phyloP scores from a whole-genome alignment of 2,113 vertebrate species.

The Cololabis saira region DNA sequence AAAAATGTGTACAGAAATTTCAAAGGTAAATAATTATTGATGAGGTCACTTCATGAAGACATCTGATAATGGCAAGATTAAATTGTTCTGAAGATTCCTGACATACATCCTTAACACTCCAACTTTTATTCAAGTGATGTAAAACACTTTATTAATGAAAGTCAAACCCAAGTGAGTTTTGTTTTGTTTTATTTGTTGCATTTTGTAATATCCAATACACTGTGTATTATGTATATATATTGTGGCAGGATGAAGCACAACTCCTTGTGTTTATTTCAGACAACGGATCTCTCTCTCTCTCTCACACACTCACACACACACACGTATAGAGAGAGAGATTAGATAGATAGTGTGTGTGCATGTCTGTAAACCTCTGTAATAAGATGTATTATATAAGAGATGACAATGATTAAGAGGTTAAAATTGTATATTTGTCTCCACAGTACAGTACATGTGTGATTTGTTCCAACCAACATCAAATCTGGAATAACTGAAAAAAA shows the following conservation, averaged over 20 bases:
- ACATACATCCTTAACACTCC: conserved; percentile 65
- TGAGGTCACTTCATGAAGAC: background rate
- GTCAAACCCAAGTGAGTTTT: conserved; percentile 38
- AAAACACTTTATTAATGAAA: conserved; percentile 8
- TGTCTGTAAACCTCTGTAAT: conserved; percentile 61
- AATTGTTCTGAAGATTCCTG: conserved; percentile 3
- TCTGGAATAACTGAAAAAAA: conserved; percentile 34
- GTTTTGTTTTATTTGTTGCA: conserved; percentile 54
- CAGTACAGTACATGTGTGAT: conserved; percentile 30
- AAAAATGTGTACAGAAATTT: conserved; percentile 9
- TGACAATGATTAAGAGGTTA: conserved; percentile 32
- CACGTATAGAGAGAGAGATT: no score
- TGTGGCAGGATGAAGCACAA: no score
- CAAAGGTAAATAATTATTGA: background rate
- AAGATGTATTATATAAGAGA: conserved; percentile 56
- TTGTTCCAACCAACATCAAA: conserved; percentile 35
- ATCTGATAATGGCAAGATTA: background rate
- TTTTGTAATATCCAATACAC: conserved; percentile 58
- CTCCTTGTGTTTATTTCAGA: no score
- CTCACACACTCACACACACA: no score
- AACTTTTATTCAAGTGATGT: conserved; percentile 10
- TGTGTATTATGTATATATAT: no score
- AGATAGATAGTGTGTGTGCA: conserved; percentile 38
- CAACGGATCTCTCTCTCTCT: no score
- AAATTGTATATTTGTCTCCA: conserved; percentile 42